phyloP scores from a whole-genome alignment of 2,888 invertebrate genomes.

The Helicoverpa assulta region DNA sequence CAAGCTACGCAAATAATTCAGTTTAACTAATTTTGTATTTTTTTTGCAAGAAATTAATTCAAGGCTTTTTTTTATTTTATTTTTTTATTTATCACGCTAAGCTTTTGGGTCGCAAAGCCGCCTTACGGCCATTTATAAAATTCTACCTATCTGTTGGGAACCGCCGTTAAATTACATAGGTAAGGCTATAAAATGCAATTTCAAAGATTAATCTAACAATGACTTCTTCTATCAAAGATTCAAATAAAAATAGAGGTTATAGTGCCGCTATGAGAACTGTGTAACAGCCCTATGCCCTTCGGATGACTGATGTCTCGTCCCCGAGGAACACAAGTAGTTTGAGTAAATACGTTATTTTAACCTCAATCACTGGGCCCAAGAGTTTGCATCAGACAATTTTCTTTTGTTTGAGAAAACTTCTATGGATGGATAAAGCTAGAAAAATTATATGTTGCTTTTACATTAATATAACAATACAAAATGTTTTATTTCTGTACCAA shows the following conservation, averaged over 20 bases:
- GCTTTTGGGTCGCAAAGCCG: too few relatives aligned
- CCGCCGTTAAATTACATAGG: too few relatives aligned
- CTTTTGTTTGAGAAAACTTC: constrained; percentile 19
- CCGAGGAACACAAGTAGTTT: constrained; percentile 51
- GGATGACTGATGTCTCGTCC: constrained; percentile 55
- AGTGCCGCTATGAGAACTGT: neutral
- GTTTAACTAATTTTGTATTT: too few relatives aligned
- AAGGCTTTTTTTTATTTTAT: too few relatives aligned
- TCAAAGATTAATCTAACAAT: neutral
- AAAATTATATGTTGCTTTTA: neutral
- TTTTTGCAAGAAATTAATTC: too few relatives aligned
- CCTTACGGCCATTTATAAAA: too few relatives aligned
- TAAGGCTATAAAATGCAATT: too few relatives aligned
- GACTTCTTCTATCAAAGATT: neutral
- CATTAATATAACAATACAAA: too few relatives aligned
- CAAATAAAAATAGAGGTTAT: neutral
- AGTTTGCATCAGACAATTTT: constrained; percentile 22
- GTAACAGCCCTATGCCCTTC: constrained; percentile 43
- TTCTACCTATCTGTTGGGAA: too few relatives aligned
- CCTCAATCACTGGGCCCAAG: constrained; percentile 46
- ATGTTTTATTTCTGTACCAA: too few relatives aligned
- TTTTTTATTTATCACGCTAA: too few relatives aligned
- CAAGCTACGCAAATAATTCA: too few relatives aligned
- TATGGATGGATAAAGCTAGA: neutral
- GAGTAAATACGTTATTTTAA: constrained; percentile 59